A percentile compares a stretch with the other conserved stretches of the same genome.
These are phyloP conservation scores for Rhynchomys soricoides DNA, from an alignment of 2,113 vertebrate species.

Conservation along the genomic window DNA sequence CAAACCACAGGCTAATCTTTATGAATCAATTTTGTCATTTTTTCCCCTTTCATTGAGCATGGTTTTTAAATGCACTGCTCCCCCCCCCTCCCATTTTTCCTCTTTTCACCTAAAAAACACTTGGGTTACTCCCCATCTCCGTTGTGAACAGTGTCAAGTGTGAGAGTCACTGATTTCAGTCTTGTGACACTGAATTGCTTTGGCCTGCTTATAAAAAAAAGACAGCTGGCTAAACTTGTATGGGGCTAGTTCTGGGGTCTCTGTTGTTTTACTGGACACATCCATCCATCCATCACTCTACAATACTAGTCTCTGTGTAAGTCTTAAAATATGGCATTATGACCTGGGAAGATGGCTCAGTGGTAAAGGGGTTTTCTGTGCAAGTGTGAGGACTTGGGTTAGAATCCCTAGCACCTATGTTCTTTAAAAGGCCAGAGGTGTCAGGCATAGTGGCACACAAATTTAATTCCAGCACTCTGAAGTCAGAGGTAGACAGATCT, in stretches of 20 bases:
- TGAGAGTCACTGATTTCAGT: background rate
- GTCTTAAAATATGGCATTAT: background rate
- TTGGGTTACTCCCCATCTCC: background rate
- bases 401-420: background rate
- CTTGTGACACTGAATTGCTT: background rate
- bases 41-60: background rate
- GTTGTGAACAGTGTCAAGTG: background rate
- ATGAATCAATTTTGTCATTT: background rate
- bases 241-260: background rate
- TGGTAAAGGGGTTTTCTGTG: background rate
- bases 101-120: background rate
- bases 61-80: background rate
- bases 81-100: no score
- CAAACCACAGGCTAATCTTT: background rate
- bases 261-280: background rate
- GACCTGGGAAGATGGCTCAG: background rate
- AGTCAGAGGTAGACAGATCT: background rate
- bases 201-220: conserved; percentile 15
- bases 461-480: background rate
- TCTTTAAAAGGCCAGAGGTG: background rate
- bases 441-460: accelerated
- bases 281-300: background rate
- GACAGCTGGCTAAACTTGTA: background rate
- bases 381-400: background rate
- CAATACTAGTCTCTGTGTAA: background rate